phyloP scores from a whole-genome alignment of 2,888 invertebrate species.

The Cephus rjabovi region DNA sequence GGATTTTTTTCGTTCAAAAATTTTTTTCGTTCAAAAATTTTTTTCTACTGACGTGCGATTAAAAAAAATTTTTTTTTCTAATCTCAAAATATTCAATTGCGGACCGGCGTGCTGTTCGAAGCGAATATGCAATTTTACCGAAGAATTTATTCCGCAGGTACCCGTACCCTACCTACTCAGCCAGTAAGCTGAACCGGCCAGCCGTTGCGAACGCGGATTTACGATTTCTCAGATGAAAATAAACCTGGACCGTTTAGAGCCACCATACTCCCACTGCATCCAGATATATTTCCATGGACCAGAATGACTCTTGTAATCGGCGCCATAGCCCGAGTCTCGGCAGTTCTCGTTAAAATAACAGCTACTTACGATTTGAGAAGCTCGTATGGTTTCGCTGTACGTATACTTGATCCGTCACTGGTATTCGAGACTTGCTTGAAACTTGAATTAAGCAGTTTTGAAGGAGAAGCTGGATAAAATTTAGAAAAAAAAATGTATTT shows the following conservation, averaged over 20 bases:
- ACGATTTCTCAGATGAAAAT: constrained; percentile 49
- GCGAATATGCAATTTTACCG: too few species aligned
- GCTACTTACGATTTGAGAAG: constrained; percentile 48
- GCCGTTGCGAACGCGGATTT: constrained; percentile 26
- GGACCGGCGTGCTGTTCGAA: too few species aligned
- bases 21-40: too few species aligned
- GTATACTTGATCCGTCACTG: constrained; percentile 18
- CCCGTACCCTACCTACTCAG: too few species aligned
- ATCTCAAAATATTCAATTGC: too few species aligned
- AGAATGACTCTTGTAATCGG: constrained; percentile 26
- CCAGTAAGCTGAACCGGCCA: not conserved
- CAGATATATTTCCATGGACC: constrained; percentile 43
- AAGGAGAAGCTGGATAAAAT: accelerated
- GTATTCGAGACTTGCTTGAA: too few species aligned
- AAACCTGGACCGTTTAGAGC: constrained; percentile 44
- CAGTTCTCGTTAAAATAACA: constrained; percentile 54
- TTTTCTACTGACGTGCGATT: too few species aligned
- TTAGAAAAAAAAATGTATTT: too few species aligned
- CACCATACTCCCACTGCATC: constrained; percentile 30
- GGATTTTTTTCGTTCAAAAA: accelerated
- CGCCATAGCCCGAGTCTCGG: constrained; percentile 34
- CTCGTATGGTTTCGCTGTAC: constrained; percentile 35
- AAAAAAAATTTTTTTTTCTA: too few species aligned
- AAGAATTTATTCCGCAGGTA: too few species aligned
- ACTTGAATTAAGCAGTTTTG: too few species aligned